These are phyloP conservation scores for Sphyrna mokarran DNA, from an alignment of 2,113 vertebrate genomes.

Conservation along the genomic window DNA sequence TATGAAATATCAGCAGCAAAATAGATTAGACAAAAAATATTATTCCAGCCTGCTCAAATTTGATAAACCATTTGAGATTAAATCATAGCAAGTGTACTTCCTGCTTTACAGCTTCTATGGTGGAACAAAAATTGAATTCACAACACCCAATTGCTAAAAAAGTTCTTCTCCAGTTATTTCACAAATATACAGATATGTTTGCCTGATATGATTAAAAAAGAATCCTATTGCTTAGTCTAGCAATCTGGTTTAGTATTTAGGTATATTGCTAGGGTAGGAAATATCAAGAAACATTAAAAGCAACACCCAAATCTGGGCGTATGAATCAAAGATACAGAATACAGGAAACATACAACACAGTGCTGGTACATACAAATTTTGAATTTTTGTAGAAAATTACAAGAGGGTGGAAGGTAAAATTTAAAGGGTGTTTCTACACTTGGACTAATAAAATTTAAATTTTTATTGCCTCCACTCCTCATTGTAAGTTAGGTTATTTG, in stretches of 20 bases:
- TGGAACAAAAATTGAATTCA: not conserved
- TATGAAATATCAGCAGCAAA: not conserved
- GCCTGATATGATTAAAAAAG: not conserved
- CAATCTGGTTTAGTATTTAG: not conserved
- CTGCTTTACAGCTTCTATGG: not conserved
- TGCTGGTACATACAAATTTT: not conserved
- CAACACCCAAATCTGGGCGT: not conserved
- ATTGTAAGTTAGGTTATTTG: not conserved
- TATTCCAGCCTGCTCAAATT: not conserved
- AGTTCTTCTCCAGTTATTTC: not conserved
- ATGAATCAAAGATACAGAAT: not conserved
- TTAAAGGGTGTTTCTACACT: not conserved
- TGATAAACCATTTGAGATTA: not conserved
- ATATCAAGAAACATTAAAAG: not conserved
- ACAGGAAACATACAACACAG: not conserved
- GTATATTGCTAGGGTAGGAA: not conserved
- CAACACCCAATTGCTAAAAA: not conserved
- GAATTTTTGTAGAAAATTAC: not conserved
- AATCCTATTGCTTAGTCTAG: conserved; percentile 20
- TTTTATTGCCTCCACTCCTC: not conserved
- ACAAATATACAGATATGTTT: not conserved
- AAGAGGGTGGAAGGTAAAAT: not conserved
- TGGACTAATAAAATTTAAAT: not conserved
- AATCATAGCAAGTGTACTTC: not conserved
- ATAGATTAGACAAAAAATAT: not conserved